Percentiles rank a stretch among this genome's conserved stretches.
Conservation (phyloP, 1,140 invertebrate species). For the Branchinecta lindahli region DNA sequence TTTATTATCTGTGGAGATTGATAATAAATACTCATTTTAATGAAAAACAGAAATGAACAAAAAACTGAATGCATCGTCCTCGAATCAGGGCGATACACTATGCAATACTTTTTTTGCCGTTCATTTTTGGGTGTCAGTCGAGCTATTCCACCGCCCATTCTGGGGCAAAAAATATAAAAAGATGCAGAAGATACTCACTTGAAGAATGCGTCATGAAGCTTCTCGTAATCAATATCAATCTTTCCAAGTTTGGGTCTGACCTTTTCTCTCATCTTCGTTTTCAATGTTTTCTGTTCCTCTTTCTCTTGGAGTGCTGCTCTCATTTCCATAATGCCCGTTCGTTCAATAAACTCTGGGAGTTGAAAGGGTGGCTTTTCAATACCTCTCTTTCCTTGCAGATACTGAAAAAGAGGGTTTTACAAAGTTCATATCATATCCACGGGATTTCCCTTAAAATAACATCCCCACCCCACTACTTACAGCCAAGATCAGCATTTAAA, state of each 20-base stretch:
- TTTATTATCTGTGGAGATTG: too few relatives aligned
- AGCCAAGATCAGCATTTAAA: too few relatives aligned
- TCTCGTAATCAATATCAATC: conserved; percentile 99
- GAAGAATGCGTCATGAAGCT: conserved; percentile 98
- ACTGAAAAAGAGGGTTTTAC: conserved; percentile 30
- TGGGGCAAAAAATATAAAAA: neutral
- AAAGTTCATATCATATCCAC: too few relatives aligned
- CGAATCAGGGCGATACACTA: too few relatives aligned
- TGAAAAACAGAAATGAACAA: too few relatives aligned
- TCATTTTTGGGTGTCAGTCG: too few relatives aligned
- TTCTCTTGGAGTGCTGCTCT: conserved; percentile 93
- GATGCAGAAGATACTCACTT: conserved; percentile 39
- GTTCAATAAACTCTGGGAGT: conserved; percentile 94
- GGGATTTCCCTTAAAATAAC: too few relatives aligned
- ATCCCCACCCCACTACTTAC: too few relatives aligned
- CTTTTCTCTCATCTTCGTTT: conserved; percentile 95
- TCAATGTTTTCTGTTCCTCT: conserved; percentile 89
- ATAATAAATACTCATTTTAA: too few relatives aligned
- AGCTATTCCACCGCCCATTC: too few relatives aligned
- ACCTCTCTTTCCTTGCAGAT: conserved; percentile 88
- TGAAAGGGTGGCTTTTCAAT: conserved; percentile 99
- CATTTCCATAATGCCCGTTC: conserved; percentile 99
- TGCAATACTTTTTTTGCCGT: too few relatives aligned
- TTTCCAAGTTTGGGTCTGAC: conserved; percentile 95
- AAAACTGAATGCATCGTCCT: too few relatives aligned